Conservation (phyloP, 1,140 invertebrate species). For the Polypedilum vanderplanki region DNA sequence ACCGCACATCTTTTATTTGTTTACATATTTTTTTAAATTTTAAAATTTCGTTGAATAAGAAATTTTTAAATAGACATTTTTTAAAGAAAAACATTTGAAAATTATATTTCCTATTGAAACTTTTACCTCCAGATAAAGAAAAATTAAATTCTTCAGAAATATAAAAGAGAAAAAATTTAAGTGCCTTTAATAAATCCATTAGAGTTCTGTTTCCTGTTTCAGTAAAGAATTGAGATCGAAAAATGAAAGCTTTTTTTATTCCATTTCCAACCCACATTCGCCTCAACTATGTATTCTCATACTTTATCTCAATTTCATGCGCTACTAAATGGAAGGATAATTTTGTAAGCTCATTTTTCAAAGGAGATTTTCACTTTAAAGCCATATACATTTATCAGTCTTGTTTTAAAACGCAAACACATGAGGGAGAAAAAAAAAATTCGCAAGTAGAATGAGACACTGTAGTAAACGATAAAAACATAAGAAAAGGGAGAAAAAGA, state of each 20-base stretch:
- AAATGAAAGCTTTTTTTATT: background rate
- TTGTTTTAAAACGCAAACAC: too few species aligned
- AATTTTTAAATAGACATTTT: too few species aligned
- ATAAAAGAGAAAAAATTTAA: too few species aligned
- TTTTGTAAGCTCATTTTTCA: background rate
- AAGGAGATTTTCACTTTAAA: background rate
- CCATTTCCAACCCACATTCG: background rate
- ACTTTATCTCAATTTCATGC: slow-evolving; percentile 6
- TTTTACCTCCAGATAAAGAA: too few species aligned
- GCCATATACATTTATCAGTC: background rate
- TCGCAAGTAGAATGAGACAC: too few species aligned
- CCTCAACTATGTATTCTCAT: background rate
- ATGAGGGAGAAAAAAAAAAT: too few species aligned
- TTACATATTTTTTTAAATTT: too few species aligned
- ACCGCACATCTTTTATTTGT: too few species aligned
- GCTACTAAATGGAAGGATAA: background rate
- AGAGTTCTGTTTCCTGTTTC: background rate
- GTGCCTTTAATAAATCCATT: slow-evolving; percentile 18
- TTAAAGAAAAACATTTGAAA: too few species aligned
- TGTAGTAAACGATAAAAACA: too few species aligned
- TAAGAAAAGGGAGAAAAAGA: too few species aligned
- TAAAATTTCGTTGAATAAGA: too few species aligned
- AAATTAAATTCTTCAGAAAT: background rate
- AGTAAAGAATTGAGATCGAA: background rate
- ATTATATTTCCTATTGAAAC: background rate